A percentile compares a stretch with the other conserved stretches of the same genome.
Conservation (phyloP, 2,113 vertebrate species). For the Atherinomorus stipes region DNA sequence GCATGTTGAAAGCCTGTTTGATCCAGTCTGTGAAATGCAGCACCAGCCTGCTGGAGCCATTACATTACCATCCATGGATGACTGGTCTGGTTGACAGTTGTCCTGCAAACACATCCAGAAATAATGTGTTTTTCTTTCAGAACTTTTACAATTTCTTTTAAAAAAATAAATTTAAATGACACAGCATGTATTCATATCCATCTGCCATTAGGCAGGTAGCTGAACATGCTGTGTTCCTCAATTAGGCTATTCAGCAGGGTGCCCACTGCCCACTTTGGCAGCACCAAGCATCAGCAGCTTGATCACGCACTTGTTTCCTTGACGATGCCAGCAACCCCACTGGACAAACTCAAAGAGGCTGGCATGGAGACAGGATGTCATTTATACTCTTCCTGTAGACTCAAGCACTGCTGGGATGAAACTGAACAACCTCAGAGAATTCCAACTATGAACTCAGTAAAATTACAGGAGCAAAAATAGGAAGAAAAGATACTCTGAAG, state of each 20-base stretch:
- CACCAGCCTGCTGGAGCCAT: constrained; percentile 20
- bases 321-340: constrained; percentile 62
- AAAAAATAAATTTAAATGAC: not conserved
- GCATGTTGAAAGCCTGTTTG: not conserved
- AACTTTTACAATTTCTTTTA: not conserved
- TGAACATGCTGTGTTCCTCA: constrained; percentile 15
- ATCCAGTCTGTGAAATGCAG: not conserved
- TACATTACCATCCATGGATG: not conserved
- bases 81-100: not conserved
- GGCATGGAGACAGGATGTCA: constrained; percentile 56
- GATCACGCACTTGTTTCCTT: constrained; percentile 72
- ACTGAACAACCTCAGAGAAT: constrained; percentile 22
- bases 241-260: constrained; percentile 37
- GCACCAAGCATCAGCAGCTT: constrained; percentile 71
- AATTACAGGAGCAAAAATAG: not conserved
- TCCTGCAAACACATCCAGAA: not conserved
- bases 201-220: constrained; percentile 19
- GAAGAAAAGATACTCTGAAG: not conserved
- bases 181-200: not conserved
- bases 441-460: constrained; percentile 4
- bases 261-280: constrained; percentile 51
- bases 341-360: constrained; percentile 54
- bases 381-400: constrained; percentile 43
- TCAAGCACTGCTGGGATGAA: constrained; percentile 19
- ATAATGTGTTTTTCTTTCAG: not conserved